A percentile compares a stretch with the other conserved stretches of the same genome.
phyloP scores from a whole-genome alignment of 2,797 vertebrate species.

The Phalloptychus januarius region DNA sequence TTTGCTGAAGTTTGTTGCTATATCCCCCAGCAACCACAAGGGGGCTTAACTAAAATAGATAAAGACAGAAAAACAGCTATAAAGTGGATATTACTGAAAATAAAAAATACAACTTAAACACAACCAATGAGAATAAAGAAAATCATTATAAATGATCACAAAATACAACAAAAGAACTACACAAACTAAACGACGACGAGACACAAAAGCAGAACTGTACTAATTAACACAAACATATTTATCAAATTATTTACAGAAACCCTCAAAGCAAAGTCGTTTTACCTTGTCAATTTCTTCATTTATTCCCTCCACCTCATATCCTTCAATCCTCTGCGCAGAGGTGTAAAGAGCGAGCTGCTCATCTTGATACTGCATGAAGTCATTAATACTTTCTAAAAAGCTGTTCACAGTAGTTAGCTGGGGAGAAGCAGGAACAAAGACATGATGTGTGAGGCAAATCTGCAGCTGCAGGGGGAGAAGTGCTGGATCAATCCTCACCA shows the following conservation, averaged over 20 bases:
- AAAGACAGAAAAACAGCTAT: neutral
- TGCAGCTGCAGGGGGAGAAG: neutral
- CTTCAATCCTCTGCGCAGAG: constrained; percentile 81
- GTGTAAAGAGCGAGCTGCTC: constrained; percentile 79
- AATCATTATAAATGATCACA: neutral
- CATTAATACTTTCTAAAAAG: constrained; percentile 84
- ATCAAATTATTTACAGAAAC: neutral
- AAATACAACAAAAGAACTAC: neutral
- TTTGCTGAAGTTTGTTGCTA: neutral
- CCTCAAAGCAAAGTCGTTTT: constrained; percentile 4
- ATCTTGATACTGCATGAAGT: constrained; percentile 76
- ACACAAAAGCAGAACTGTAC: neutral
- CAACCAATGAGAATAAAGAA: neutral
- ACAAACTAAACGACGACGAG: neutral
- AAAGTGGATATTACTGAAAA: neutral
- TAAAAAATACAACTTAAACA: neutral
- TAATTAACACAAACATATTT: neutral
- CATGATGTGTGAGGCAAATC: neutral
- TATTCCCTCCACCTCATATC: constrained; percentile 82
- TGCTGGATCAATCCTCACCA: constrained; percentile 69
- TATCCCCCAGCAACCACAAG: neutral
- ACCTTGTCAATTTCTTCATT: constrained; percentile 89
- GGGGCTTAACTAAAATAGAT: neutral
- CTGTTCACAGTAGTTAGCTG: constrained; percentile 79
- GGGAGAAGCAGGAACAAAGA: constrained; percentile 6